phyloP scores from a whole-genome alignment of 2,797 vertebrate genomes.

The Aulostomus chinensis region DNA sequence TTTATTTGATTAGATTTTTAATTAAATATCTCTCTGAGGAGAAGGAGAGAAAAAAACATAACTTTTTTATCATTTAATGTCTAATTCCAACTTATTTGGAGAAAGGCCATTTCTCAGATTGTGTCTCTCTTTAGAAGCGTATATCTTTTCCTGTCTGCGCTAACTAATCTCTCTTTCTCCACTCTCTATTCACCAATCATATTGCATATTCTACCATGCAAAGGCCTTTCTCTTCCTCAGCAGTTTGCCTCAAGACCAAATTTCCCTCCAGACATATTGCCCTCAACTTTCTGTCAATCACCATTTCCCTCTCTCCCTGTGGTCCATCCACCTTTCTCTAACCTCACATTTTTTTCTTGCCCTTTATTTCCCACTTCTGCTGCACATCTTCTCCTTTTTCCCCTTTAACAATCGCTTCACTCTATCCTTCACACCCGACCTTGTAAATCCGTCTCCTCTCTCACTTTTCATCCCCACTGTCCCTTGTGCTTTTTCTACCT shows the following conservation, averaged over 20 bases:
- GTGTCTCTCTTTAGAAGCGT: constrained; percentile 55
- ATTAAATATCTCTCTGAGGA: constrained; percentile 75
- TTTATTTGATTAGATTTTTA: constrained; percentile 81
- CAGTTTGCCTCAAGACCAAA: constrained; percentile 40
- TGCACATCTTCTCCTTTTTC: constrained; percentile 23
- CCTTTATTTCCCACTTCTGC: constrained; percentile 11
- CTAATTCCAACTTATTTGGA: constrained; percentile 72
- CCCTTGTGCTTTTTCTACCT: constrained; percentile 24
- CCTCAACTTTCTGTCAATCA: constrained; percentile 61
- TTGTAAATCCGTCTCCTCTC: constrained; percentile 24
- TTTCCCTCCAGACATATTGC: constrained; percentile 48
- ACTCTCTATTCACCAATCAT: constrained; percentile 8
- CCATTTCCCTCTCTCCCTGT: constrained; percentile 20
- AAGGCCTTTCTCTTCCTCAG: constrained; percentile 15
- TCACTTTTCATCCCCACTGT: constrained; percentile 4
- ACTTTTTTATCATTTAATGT: constrained; percentile 71
- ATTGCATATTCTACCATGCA: constrained; percentile 28
- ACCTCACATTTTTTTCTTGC: constrained; percentile 13
- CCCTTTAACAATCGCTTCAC: not conserved
- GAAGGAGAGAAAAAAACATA: constrained; percentile 26
- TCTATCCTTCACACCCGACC: constrained; percentile 19
- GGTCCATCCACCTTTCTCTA: constrained; percentile 36
- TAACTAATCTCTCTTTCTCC: constrained; percentile 3
- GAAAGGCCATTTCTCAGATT: constrained; percentile 62
- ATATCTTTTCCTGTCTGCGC: constrained; percentile 38